Conservation (phyloP, 2,113 vertebrate genomes). For the Myrmecobius fasciatus region DNA sequence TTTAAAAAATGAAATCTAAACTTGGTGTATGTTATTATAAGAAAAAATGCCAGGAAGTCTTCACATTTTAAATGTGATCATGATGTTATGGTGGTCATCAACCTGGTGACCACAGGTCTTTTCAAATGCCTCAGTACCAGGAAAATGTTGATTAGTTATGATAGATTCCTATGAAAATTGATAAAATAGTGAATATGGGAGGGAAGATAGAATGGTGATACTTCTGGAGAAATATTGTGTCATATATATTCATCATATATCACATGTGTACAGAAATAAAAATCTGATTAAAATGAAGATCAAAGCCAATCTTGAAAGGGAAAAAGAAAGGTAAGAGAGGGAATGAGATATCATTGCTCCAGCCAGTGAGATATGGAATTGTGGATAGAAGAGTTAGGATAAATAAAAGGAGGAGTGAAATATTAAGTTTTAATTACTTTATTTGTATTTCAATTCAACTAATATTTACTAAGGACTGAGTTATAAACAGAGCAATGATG, state of each 20-base stretch:
- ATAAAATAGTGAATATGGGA: background rate
- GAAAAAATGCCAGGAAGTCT: no score
- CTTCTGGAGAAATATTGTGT: background rate
- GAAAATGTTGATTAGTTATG: background rate
- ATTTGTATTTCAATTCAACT: background rate
- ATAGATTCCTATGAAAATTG: background rate
- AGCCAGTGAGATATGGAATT: background rate
- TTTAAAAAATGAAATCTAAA: background rate
- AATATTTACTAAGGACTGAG: background rate
- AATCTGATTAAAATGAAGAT: background rate
- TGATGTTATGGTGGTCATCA: background rate
- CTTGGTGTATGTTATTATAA: background rate
- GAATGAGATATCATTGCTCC: background rate
- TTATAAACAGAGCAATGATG: background rate
- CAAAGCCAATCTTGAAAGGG: background rate
- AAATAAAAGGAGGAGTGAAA: background rate
- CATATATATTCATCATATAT: background rate
- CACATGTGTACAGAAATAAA: background rate
- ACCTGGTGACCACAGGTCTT: background rate
- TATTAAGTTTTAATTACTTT: background rate
- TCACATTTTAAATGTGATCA: no score
- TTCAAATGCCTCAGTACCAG: background rate
- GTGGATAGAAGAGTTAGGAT: background rate
- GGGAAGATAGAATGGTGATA: background rate
- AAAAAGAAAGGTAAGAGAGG: background rate